Conservation (phyloP, 1,140 invertebrate species). For the Zaprionus ghesquierei region DNA sequence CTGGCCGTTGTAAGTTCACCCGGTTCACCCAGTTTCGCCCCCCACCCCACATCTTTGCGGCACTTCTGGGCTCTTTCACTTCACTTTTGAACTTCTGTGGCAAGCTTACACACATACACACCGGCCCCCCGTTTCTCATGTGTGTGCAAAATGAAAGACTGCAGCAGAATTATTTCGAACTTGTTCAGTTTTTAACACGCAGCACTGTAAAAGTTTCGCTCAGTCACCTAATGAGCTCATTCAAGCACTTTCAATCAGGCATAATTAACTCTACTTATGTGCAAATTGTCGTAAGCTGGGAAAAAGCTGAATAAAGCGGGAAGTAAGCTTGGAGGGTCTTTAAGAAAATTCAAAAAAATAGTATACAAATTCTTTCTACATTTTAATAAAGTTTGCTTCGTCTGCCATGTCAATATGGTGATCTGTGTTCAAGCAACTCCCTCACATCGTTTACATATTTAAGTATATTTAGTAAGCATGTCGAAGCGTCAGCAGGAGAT, state of each 20-base stretch:
- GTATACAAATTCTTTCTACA: neutral
- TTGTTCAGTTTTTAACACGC: slow-evolving; percentile 7
- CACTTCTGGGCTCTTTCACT: slow-evolving; percentile 2
- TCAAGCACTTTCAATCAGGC: neutral
- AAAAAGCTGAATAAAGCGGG: neutral
- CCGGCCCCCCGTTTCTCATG: no score
- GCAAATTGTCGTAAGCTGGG: neutral
- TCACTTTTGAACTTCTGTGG: slow-evolving; percentile 22
- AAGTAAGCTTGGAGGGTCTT: neutral
- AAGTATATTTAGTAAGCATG: slow-evolving; percentile 3
- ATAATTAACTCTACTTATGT: slow-evolving; percentile 12
- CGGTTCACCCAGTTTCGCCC: neutral
- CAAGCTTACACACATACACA: neutral
- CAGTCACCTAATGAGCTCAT: slow-evolving; percentile 16
- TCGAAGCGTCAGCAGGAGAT: slow-evolving; percentile 43
- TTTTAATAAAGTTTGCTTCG: neutral
- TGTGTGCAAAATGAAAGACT: slow-evolving; percentile 1
- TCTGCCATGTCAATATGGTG: neutral
- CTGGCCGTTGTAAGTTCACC: slow-evolving; percentile 15
- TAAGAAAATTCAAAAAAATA: no score
- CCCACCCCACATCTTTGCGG: slow-evolving; percentile 1
- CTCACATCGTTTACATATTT: neutral
- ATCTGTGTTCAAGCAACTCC: neutral
- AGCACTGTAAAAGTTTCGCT: neutral
- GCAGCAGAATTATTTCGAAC: slow-evolving; percentile 10